Percentiles rank a stretch among this genome's conserved stretches.
phyloP scores from a whole-genome alignment of 2,113 vertebrate genomes.

The Thunnus maccoyii region DNA sequence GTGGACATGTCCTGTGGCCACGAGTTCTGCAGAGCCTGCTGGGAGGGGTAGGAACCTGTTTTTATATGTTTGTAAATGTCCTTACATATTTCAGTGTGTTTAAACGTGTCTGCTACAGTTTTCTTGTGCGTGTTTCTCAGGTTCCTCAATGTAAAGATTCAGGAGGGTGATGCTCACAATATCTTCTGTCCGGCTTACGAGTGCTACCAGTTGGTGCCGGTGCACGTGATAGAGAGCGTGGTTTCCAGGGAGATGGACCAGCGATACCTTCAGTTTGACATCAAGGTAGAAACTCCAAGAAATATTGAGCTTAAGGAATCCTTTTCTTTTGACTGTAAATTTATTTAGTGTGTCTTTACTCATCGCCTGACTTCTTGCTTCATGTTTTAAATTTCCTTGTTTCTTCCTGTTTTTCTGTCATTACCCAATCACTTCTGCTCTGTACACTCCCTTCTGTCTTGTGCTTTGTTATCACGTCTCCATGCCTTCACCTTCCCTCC shows the following conservation, averaged over 20 bases:
- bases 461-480: neutral
- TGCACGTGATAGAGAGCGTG: constrained; percentile 81
- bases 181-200: constrained; percentile 82
- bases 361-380: neutral
- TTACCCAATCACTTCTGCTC: neutral
- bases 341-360: neutral
- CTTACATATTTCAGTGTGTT: neutral
- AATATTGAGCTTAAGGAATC: neutral
- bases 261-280: constrained; percentile 81
- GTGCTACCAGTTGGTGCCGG: constrained; percentile 82
- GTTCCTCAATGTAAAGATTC: constrained; percentile 82
- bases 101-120: neutral
- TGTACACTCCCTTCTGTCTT: neutral
- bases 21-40: constrained; percentile 81
- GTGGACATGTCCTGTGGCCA: constrained; percentile 83
- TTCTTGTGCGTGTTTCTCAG: constrained; percentile 40
- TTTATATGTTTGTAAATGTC: neutral
- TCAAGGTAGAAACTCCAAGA: constrained; percentile 67
- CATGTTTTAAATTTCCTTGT: neutral
- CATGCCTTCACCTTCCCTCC: neutral
- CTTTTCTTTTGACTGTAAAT: neutral
- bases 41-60: constrained; percentile 73
- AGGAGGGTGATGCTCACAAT: constrained; percentile 81
- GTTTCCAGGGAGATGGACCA: constrained; percentile 83
- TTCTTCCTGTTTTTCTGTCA: neutral